Conservation (phyloP, 2,888 invertebrate genomes). For the Drosophila gaucha region DNA sequence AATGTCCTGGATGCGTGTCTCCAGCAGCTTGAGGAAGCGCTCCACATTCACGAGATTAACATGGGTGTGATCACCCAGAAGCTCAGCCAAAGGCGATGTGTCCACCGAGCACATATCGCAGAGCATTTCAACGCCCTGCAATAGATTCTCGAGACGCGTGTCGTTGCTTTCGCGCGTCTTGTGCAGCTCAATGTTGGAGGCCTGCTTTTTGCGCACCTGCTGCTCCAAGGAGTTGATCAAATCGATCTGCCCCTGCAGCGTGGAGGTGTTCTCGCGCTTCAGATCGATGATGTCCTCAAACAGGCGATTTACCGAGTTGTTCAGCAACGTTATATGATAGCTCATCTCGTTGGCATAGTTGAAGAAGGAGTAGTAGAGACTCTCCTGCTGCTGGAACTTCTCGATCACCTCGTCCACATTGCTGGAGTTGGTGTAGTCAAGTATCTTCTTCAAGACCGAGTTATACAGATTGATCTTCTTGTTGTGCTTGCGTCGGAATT, state of each 20-base stretch:
- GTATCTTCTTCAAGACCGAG: conserved; percentile 80
- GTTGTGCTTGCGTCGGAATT: conserved; percentile 75
- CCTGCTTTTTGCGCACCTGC: conserved; percentile 63
- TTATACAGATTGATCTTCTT: conserved; percentile 82
- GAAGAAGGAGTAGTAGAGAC: conserved; percentile 84
- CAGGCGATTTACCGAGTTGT: conserved; percentile 79
- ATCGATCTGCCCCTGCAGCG: conserved; percentile 72
- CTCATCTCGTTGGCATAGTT: conserved; percentile 84
- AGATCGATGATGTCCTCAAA: conserved; percentile 77
- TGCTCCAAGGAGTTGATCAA: conserved; percentile 67
- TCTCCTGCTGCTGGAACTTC: conserved; percentile 83
- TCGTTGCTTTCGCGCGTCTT: conserved; percentile 65
- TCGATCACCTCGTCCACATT: conserved; percentile 80
- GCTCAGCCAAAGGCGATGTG: conserved; percentile 85
- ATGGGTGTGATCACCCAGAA: conserved; percentile 86
- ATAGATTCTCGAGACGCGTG: conserved; percentile 63
- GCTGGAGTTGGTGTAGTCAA: conserved; percentile 76
- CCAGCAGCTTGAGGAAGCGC: conserved; percentile 86
- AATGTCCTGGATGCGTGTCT: conserved; percentile 86
- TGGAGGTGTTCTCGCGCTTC: conserved; percentile 67
- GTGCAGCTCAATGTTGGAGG: conserved; percentile 58
- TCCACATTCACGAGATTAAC: conserved; percentile 87
- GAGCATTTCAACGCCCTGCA: conserved; percentile 76
- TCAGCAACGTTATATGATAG: conserved; percentile 82
- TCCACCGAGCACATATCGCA: conserved; percentile 86